Conservation (phyloP, 2,888 invertebrate species). For the Aradus depressus region DNA sequence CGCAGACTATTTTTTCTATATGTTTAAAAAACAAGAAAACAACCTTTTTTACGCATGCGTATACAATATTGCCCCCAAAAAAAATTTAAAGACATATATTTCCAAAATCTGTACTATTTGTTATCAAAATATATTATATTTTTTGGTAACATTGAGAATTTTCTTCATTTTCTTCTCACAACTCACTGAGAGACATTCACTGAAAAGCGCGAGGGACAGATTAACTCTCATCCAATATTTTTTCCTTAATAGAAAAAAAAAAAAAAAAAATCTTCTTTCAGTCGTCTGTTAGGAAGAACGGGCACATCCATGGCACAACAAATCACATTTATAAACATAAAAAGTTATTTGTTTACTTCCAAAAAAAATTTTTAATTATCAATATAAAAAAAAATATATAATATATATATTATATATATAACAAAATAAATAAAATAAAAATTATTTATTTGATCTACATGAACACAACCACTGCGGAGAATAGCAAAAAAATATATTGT, state of each 20-base stretch:
- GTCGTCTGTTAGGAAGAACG: constrained; percentile 17
- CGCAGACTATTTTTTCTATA: no score
- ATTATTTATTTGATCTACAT: background rate
- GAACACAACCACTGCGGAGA: background rate
- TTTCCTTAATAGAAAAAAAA: constrained; percentile 14
- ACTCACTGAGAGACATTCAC: no score
- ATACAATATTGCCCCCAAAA: background rate
- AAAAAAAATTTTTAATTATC: background rate
- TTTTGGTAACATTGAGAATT: no score
- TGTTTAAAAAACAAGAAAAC: no score
- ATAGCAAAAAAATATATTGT: constrained; percentile 3
- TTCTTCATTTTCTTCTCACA: no score
- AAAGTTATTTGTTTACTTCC: background rate
- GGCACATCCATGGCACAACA: constrained; percentile 24
- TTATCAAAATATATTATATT: background rate
- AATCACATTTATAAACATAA: constrained; percentile 22
- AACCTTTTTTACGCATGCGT: background rate
- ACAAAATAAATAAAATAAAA: constrained; percentile 1
- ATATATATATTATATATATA: background rate
- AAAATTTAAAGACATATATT: background rate
- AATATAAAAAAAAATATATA: background rate
- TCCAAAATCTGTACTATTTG: background rate
- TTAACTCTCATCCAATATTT: constrained; percentile 1
- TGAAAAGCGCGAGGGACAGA: no score
- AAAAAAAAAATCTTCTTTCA: constrained; percentile 12